Evolutionary conservation across 2,797 vertebrate species (phyloP).

Genomic region (Microchirus variegatus): DNA sequence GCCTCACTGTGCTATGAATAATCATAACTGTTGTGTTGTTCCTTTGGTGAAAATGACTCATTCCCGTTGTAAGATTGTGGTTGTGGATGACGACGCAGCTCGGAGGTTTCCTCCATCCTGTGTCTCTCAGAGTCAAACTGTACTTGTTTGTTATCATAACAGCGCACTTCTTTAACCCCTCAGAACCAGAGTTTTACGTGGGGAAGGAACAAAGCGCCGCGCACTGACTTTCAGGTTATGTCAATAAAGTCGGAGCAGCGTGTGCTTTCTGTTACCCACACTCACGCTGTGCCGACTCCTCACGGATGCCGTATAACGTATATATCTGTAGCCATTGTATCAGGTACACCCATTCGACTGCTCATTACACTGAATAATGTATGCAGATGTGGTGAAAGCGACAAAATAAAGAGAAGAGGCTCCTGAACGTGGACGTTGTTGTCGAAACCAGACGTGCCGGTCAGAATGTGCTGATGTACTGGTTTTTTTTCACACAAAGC

Average conservation of each 20-base stretch:
- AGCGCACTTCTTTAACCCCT: constrained; percentile 24
- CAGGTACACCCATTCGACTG: no score
- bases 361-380: no score
- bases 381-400: no score
- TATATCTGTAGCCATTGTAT: no score
- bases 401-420: no score
- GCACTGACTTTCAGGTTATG: constrained; percentile 51
- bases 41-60: not conserved
- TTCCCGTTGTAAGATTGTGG: not conserved
- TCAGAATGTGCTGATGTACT: no score
- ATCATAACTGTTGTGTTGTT: not conserved
- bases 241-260: constrained; percentile 49
- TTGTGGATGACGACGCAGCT: not conserved
- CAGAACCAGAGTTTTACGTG: constrained; percentile 27
- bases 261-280: constrained; percentile 58
- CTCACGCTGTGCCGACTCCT: constrained; percentile 34
- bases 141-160: constrained; percentile 56
- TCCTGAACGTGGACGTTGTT: no score
- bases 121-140: constrained; percentile 10
- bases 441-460: no score
- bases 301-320: constrained; percentile 21
- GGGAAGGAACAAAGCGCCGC: constrained; percentile 40
- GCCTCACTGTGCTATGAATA: not conserved
- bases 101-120: not conserved
- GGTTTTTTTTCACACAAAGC: no score